Evolutionary conservation across 37 sponge, comb jelly and placozoan species (phyloP), one percentile per base, ranked within the genome.

Genomic region (Beroe forskalii): DNA sequence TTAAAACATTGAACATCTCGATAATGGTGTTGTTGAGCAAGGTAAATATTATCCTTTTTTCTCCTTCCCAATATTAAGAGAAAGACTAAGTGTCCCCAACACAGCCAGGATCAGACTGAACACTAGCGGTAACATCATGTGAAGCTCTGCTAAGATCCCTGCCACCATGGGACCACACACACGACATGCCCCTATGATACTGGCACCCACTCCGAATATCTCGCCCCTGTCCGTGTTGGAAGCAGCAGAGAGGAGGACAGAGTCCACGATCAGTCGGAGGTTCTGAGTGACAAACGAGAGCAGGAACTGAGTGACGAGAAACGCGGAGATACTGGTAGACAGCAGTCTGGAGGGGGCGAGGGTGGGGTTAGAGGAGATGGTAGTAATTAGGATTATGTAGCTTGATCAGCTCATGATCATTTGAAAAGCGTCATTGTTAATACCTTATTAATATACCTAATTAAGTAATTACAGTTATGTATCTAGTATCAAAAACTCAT

Each of bases 291-390:
- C 86, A 24, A 80, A 44, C 0, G 86, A 80, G 44, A 80, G 86
- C n/a, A 44, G n/a, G 55, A 80, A 80, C 31, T 80, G 86, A 20
- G 86, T 80, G n/a, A 80, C n/a, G n/a, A 80, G 44, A 48, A 80
- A 44, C 0, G 30, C 25, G 24, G 44, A 0, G 2, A 80, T 41
- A 6, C 40, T 38, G 31, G 48, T 80, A 37, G 86, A 41, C 3
- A 80, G 55, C 35, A 80, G 27, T 9, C 86, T 80, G 86, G 27
- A 80, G 22, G 12, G 3, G 40, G 31, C 12, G 55, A 48, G n/a
- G n/a, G n/a, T n/a, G n/a, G n/a, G n/a, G n/a, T n/a, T n/a, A n/a
- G n/a, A n/a, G n/a, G n/a, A n/a, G n/a, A n/a, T n/a, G n/a, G n/a
- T n/a, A n/a, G n/a, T n/a, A n/a, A n/a, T n/a, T n/a, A n/a, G n/a